phyloP scores from a whole-genome alignment of 1,140 invertebrate species.

The Gonioctena quinquepunctata region DNA sequence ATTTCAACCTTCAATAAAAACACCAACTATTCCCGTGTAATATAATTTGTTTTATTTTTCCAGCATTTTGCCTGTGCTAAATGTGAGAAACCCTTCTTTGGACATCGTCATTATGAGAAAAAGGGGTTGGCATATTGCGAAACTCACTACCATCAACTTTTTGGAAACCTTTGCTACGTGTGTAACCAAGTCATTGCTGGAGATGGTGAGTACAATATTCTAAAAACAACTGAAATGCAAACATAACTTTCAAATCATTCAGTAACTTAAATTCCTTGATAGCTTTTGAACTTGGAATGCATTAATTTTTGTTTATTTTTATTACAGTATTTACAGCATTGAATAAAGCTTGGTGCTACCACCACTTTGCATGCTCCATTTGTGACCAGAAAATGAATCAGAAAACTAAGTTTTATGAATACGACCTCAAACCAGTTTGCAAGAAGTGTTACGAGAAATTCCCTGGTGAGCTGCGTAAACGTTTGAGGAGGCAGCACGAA shows the following conservation, averaged over 20 bases:
- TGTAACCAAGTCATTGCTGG: conserved; percentile 98
- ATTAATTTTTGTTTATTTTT: too few relatives aligned
- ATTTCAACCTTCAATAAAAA: too few relatives aligned
- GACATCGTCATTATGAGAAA: conserved; percentile 98
- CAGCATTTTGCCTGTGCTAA: conserved; percentile 99
- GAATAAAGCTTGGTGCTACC: conserved; percentile 99
- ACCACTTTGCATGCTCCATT: conserved; percentile 98
- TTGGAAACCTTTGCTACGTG: conserved; percentile 97
- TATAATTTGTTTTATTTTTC: too few relatives aligned
- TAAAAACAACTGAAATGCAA: not conserved
- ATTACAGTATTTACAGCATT: conserved; percentile 97
- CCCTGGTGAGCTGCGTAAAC: conserved; percentile 89
- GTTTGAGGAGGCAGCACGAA: conserved; percentile 79
- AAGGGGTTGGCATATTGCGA: conserved; percentile 99
- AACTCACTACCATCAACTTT: conserved; percentile 98
- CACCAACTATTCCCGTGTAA: too few relatives aligned
- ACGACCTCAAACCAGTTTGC: conserved; percentile 97
- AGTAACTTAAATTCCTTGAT: too few relatives aligned
- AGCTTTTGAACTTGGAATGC: too few relatives aligned
- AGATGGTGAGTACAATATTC: conserved; percentile 77
- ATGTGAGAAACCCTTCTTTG: conserved; percentile 99
- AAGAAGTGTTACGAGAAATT: conserved; percentile 98
- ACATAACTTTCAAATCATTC: too few relatives aligned
- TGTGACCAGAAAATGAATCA: conserved; percentile 98
- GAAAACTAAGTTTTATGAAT: conserved; percentile 99